phyloP scores from a whole-genome alignment of 1,140 invertebrate genomes.

The Anadara kagoshimensis region DNA sequence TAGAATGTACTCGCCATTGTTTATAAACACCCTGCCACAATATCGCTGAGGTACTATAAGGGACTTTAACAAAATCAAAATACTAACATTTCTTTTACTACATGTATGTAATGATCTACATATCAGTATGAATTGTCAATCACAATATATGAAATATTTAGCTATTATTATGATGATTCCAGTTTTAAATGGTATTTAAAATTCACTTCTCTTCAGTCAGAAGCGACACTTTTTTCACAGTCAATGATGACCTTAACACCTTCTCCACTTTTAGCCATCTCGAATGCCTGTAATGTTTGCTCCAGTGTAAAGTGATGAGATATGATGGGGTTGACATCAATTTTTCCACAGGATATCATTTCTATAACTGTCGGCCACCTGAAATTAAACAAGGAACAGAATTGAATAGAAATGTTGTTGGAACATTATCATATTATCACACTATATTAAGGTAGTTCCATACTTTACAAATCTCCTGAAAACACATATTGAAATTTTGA shows the following conservation, averaged over 20 bases:
- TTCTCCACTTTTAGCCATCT: slow-evolving; percentile 78
- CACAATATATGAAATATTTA: neutral
- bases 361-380: slow-evolving; percentile 89
- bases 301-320: slow-evolving; percentile 92
- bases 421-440: neutral
- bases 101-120: too few species aligned
- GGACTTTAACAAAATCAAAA: too few species aligned
- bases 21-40: too few species aligned
- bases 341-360: slow-evolving; percentile 86
- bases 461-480: neutral
- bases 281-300: slow-evolving; percentile 89
- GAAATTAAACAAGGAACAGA: slow-evolving; percentile 27
- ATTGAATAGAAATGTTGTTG: neutral
- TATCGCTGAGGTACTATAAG: too few species aligned
- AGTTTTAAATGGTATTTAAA: neutral
- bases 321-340: slow-evolving; percentile 90
- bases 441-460: too few species aligned
- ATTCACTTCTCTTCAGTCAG: neutral
- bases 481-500: too few species aligned
- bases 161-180: neutral
- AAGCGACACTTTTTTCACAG: slow-evolving; percentile 53
- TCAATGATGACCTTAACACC: slow-evolving; percentile 70
- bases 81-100: too few species aligned
- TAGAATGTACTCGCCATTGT: too few species aligned
- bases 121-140: too few species aligned